Percentiles rank a stretch among this genome's conserved stretches.
phyloP scores from a whole-genome alignment of 92 coral and sea anemone species.

The Actinernus sp. region DNA sequence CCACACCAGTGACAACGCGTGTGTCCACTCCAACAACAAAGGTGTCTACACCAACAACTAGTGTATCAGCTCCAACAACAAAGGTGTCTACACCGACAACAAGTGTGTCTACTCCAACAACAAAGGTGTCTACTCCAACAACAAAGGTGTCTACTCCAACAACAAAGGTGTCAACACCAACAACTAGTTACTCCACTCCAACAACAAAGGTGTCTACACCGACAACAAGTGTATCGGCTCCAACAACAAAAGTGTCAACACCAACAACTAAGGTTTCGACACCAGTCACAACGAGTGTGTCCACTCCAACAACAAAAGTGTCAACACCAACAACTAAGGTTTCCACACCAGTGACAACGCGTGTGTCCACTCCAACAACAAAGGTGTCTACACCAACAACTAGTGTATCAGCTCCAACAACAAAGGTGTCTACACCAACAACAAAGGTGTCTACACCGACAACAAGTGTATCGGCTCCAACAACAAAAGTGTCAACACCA shows the following conservation, averaged over 20 bases:
- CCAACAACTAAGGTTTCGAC: too few relatives aligned
- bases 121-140: constrained; percentile 7
- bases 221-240: too few relatives aligned
- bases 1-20: neutral
- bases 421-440: neutral
- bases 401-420: neutral
- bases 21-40: neutral
- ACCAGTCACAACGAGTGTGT: too few relatives aligned
- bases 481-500: neutral
- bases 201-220: too few relatives aligned
- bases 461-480: neutral
- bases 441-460: constrained; percentile 2
- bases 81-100: constrained; percentile 32
- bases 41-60: neutral
- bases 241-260: too few relatives aligned
- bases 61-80: constrained; percentile 16
- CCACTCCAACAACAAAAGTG: too few relatives aligned
- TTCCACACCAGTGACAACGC: neutral
- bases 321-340: neutral
- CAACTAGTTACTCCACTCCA: too few relatives aligned
- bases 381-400: too few relatives aligned
- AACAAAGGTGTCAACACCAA: constrained; percentile 1
- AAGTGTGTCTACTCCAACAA: neutral
- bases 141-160: neutral
- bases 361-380: neutral